Evolutionary conservation across 1,140 invertebrate genomes (phyloP).

Genomic region (Eufriesea mexicana): DNA sequence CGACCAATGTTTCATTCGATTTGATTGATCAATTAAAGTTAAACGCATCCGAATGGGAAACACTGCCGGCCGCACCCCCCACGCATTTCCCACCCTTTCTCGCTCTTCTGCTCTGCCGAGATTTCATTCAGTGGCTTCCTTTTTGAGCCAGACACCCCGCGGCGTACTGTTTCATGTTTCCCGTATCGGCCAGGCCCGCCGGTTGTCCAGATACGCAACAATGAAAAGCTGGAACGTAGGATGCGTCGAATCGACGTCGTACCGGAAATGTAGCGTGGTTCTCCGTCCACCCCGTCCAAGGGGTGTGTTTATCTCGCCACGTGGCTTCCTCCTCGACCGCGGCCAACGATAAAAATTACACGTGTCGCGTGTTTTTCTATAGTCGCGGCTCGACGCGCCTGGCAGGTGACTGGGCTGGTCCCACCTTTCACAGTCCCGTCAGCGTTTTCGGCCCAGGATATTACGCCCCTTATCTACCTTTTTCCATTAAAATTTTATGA

Average conservation of each 20-base stretch:
- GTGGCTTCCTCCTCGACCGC: conserved; percentile 12
- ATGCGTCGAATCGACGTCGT: conserved; percentile 43
- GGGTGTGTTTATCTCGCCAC: conserved; percentile 45
- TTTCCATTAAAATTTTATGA: not conserved
- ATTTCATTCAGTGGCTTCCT: conserved; percentile 51
- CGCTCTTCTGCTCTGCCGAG: conserved; percentile 19
- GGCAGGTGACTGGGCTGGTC: conserved; percentile 2
- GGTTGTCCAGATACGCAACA: conserved; percentile 36
- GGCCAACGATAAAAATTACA: conserved; percentile 44
- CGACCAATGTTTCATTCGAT: too few species aligned
- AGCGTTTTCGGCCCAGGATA: not conserved
- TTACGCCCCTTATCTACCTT: not conserved
- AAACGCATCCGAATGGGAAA: not conserved
- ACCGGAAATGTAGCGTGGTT: conserved; percentile 41
- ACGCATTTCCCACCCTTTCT: not conserved
- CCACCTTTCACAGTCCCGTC: conserved; percentile 2
- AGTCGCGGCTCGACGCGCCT: not conserved
- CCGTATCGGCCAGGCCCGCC: conserved; percentile 40
- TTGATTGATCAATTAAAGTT: conserved; percentile 44
- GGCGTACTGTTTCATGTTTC: conserved; percentile 44
- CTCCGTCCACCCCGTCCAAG: conserved; percentile 1
- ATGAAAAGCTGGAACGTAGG: conserved; percentile 36
- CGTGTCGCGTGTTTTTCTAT: conserved; percentile 35
- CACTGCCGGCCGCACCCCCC: not conserved
- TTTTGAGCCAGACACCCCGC: conserved; percentile 48